Percentiles rank a stretch among this genome's conserved stretches.
These are phyloP conservation scores for Melanerpes formicivorus DNA, from an alignment of 2,113 vertebrate genomes.

Conservation along the genomic window DNA sequence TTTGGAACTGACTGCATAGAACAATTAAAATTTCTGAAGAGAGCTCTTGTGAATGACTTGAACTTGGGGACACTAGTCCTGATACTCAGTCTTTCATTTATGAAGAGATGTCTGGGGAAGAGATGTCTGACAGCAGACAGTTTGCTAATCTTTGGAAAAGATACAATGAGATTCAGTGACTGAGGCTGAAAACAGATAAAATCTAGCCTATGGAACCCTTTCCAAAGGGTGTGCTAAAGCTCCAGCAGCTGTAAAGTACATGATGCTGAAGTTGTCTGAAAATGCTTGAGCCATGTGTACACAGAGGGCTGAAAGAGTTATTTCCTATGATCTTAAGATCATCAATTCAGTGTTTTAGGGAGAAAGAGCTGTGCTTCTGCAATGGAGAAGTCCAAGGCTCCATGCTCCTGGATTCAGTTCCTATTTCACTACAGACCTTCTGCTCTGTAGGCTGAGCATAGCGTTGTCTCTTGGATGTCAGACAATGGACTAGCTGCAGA, in stretches of 20 bases:
- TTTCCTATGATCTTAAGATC: not conserved
- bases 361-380: not conserved
- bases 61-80: not conserved
- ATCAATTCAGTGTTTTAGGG: not conserved
- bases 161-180: not conserved
- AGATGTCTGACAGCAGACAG: not conserved
- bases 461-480: not conserved
- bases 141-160: not conserved
- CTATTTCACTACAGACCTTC: not conserved
- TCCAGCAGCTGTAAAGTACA: not conserved
- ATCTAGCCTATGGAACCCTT: not conserved
- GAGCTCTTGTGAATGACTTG: not conserved
- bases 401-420: not conserved
- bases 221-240: not conserved
- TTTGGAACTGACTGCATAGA: not conserved
- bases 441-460: not conserved
- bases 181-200: not conserved
- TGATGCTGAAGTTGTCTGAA: not conserved
- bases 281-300: not conserved
- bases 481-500: not conserved
- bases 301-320: not conserved
- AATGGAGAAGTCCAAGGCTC: too few species aligned
- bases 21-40: not conserved
- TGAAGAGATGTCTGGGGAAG: not conserved
- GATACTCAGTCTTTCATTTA: not conserved